Evolutionary conservation across 2,113 vertebrate genomes (phyloP), one percentile per base, ranked within the genome.

Genomic region (Eclectus roratus): DNA sequence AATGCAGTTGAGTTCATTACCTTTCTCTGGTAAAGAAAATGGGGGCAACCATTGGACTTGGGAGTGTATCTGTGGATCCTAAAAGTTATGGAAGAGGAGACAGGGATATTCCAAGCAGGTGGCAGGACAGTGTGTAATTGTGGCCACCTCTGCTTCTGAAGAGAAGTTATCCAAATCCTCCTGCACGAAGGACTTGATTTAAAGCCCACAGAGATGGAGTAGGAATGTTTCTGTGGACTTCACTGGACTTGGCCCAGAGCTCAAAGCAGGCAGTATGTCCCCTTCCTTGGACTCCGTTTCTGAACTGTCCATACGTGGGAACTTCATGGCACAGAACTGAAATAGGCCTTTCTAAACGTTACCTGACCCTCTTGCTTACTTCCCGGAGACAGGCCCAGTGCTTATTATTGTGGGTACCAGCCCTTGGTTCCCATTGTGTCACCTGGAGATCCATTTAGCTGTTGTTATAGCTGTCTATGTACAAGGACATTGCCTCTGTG

Each of bases 371-470:
- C 60, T 84, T 3, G 2, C 39, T 72, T 13, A 11, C 6, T 21
- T 17, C 43, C 25, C 18, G 55, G 39, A 65, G 41, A 8, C 58
- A 69, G 41, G 24, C 41, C 29, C 8, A 13, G 60, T 52, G 37
- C 60, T 77, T n/a, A 17, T 8, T 7, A 0, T 3, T 71, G 68
- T 21, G 39, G 60, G 56, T 44, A 60, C 5, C 35, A 72, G 65
- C 13, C 28, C 49, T 27, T 64, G 13, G 12, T 68, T n/a, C 28
- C 8, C 0, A 0, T 15, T 13, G 16, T 47, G 61, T 28, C 60
- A 49, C 28, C 35, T 52, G 29, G 52, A 81, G 52, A 65, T 24
- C 13, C 14, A 9, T 12, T 52, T 17, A 2, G 18, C 52, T 35
- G 44, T 43, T 70, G 18, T 7, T 35, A 6, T 0, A 71, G 35